Conservation (phyloP, 2,888 invertebrate genomes). For the Hypselothyrea guttata region DNA sequence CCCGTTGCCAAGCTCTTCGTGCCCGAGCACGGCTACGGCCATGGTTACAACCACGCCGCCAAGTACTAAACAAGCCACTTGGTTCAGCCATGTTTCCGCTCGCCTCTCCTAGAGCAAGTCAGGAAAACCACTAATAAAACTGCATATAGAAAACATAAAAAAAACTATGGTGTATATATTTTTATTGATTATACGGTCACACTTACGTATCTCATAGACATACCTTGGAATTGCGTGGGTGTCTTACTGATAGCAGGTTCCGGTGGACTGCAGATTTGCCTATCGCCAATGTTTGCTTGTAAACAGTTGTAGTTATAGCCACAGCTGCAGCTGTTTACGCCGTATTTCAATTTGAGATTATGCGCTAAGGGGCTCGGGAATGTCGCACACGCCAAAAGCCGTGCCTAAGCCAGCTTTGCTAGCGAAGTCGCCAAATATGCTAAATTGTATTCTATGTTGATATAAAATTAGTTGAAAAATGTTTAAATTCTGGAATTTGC, state of each 20-base stretch:
- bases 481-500: too few species aligned
- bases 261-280: slow-evolving; percentile 17
- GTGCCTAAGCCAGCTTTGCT: slow-evolving; percentile 5
- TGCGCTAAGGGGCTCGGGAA: slow-evolving; percentile 13
- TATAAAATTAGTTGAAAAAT: too few species aligned
- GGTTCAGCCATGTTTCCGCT: slow-evolving; percentile 2
- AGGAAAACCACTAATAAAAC: slow-evolving; percentile 32
- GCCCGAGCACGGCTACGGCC: slow-evolving; percentile 58
- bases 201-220: too few species aligned
- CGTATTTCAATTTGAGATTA: slow-evolving; percentile 24
- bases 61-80: slow-evolving; percentile 25
- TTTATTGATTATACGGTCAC: slow-evolving; percentile 7
- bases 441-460: too few species aligned
- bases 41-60: slow-evolving; percentile 28
- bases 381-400: slow-evolving; percentile 26
- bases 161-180: not conserved
- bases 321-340: slow-evolving; percentile 33
- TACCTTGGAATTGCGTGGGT: slow-evolving; percentile 12
- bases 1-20: slow-evolving; percentile 75
- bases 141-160: not conserved
- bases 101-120: slow-evolving; percentile 4
- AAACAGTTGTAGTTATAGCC: not conserved
- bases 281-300: slow-evolving; percentile 22
- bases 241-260: slow-evolving; percentile 34
- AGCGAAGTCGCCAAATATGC: too few species aligned